Evolutionary conservation across 2,113 vertebrate genomes (phyloP).

Genomic region (Oryzias melastigma): DNA sequence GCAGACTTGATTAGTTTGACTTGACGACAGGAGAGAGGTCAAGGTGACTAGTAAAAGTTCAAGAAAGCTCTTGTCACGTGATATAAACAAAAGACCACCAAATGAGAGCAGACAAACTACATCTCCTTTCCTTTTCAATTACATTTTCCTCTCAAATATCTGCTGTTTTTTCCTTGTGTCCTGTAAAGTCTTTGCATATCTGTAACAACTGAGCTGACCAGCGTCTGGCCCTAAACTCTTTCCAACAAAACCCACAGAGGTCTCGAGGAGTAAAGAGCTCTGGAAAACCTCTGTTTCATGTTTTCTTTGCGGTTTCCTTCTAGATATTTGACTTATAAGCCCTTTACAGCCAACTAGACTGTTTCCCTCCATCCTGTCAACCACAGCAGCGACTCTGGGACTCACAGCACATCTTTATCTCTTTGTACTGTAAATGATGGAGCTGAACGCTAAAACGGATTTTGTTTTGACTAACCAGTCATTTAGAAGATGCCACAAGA

Average conservation of each 20-base stretch:
- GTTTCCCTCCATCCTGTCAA: no score
- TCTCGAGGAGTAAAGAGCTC: constrained; percentile 15
- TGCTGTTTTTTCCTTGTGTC: constrained; percentile 1
- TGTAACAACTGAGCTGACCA: constrained; percentile 2
- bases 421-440: no score
- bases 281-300: constrained; percentile 18
- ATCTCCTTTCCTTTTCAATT: constrained; percentile 34
- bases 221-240: neutral
- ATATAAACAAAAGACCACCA: constrained; percentile 18
- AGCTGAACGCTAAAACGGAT: no score
- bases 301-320: neutral
- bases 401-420: no score
- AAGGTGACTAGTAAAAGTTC: constrained; percentile 1
- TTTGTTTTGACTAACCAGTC: no score
- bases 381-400: no score
- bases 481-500: no score
- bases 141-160: constrained; percentile 24
- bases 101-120: constrained; percentile 25
- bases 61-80: neutral
- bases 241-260: constrained; percentile 21
- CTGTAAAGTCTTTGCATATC: constrained; percentile 11
- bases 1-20: constrained; percentile 22
- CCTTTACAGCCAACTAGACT: no score
- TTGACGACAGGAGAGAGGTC: constrained; percentile 9
- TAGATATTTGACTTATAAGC: neutral